Conservation (phyloP, 2,888 invertebrate species). For the Trisateles emortualis region DNA sequence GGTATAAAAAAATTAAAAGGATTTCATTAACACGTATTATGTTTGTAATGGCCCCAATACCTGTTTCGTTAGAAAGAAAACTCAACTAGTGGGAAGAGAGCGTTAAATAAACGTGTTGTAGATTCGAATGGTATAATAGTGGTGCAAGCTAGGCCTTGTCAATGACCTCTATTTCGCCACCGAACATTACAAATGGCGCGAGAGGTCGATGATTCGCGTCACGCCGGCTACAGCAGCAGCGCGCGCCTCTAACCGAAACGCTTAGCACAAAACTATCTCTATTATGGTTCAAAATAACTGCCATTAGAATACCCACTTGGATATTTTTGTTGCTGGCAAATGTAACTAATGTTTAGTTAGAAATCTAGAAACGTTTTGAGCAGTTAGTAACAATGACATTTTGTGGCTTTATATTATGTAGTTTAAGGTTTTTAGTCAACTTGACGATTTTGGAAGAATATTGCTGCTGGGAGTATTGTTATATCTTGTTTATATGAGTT, state of each 20-base stretch:
- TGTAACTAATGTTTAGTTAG: constrained; percentile 1
- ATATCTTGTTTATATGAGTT: too few species aligned
- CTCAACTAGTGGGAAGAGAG: constrained; percentile 43
- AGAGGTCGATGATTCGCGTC: constrained; percentile 75
- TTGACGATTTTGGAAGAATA: too few species aligned
- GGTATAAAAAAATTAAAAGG: constrained; percentile 37
- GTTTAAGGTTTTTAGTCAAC: too few species aligned
- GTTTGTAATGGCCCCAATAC: constrained; percentile 46
- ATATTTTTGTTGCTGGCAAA: constrained; percentile 1
- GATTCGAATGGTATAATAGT: constrained; percentile 65
- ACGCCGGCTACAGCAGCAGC: constrained; percentile 54
- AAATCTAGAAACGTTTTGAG: background rate
- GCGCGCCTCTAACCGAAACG: constrained; percentile 34
- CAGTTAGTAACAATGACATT: background rate
- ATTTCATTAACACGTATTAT: constrained; percentile 43
- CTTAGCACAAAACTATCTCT: constrained; percentile 34
- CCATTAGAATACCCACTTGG: background rate
- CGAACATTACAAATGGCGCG: constrained; percentile 70
- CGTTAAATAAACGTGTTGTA: constrained; percentile 51
- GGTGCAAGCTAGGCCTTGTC: constrained; percentile 79
- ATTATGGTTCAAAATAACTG: constrained; percentile 19
- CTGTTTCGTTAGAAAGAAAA: constrained; percentile 42
- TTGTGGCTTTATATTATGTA: too few species aligned
- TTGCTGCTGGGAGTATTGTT: too few species aligned
- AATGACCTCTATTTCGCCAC: constrained; percentile 85